phyloP scores from a whole-genome alignment of 1,140 invertebrate species.

The Neotoxoptera formosana region DNA sequence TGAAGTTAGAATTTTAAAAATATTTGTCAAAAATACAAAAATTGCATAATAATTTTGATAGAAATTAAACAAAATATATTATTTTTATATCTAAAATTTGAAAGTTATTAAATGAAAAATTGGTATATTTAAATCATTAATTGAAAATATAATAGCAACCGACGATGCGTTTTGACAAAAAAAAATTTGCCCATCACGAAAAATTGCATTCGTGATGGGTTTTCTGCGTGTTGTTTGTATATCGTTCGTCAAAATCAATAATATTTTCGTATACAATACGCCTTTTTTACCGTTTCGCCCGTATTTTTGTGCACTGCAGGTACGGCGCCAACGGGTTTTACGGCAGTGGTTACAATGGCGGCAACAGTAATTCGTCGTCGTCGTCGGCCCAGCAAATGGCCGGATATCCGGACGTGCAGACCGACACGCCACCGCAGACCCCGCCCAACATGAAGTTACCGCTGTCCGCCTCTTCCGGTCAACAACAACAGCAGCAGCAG shows the following conservation, averaged over 20 bases:
- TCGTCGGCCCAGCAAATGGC: conserved; percentile 57
- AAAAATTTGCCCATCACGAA: no score
- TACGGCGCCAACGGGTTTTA: conserved; percentile 63
- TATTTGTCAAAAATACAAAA: no score
- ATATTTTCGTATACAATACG: neutral
- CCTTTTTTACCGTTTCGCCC: neutral
- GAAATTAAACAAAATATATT: no score
- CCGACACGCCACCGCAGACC: conserved; percentile 90
- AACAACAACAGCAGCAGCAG: conserved; percentile 66
- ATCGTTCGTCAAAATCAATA: neutral
- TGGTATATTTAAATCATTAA: no score
- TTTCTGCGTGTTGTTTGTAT: no score
- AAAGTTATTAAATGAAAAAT: no score
- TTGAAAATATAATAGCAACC: neutral
- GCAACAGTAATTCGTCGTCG: conserved; percentile 64
- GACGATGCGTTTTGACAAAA: no score
- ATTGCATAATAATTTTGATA: no score
- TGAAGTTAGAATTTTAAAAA: no score
- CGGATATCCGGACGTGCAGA: conserved; percentile 86
- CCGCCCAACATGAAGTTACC: conserved; percentile 89
- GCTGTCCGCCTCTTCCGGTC: conserved; percentile 66
- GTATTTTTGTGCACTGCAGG: conserved; percentile 61
- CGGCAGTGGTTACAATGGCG: conserved; percentile 63
- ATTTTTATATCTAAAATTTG: no score
- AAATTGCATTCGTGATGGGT: no score